phyloP scores from a whole-genome alignment of 1,140 invertebrate species.

The Drosophila azteca region DNA sequence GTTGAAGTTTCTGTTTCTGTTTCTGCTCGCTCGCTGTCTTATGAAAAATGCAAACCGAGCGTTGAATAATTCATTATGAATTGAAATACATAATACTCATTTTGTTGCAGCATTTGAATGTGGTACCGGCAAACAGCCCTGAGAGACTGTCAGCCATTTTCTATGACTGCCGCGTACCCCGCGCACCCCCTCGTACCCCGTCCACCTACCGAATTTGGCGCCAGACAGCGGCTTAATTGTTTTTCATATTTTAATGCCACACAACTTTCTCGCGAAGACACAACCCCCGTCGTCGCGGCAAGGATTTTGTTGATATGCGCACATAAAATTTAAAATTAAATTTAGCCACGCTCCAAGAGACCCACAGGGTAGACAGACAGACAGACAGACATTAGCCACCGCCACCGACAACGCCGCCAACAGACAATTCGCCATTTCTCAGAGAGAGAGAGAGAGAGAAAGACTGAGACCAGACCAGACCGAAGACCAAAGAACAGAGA shows the following conservation, averaged over 20 bases:
- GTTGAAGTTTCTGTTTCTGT: slow-evolving; percentile 25
- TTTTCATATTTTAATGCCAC: slow-evolving; percentile 77
- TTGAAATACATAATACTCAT: slow-evolving; percentile 80
- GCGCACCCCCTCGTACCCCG: slow-evolving; percentile 10
- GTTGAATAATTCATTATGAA: slow-evolving; percentile 75
- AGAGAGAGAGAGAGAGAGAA: too few relatives aligned
- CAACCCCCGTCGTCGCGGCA: slow-evolving; percentile 28
- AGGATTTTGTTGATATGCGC: slow-evolving; percentile 73
- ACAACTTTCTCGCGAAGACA: slow-evolving; percentile 47
- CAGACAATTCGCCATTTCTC: slow-evolving; percentile 69
- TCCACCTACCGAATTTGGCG: slow-evolving; percentile 35
- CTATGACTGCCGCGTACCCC: slow-evolving; percentile 32
- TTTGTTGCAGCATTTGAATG: slow-evolving; percentile 68
- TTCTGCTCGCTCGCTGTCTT: slow-evolving; percentile 34
- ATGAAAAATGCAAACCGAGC: slow-evolving; percentile 68
- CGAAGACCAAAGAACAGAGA: slow-evolving; percentile 35
- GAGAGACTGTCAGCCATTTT: slow-evolving; percentile 62
- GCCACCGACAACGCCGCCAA: not conserved
- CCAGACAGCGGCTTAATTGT: slow-evolving; percentile 69
- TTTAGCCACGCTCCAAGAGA: slow-evolving; percentile 55
- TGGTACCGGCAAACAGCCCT: slow-evolving; percentile 41
- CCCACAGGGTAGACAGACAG: slow-evolving; percentile 48
- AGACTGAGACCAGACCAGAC: slow-evolving; percentile 2
- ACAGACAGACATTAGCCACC: slow-evolving; percentile 36
- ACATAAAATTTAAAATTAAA: slow-evolving; percentile 80